These are phyloP conservation scores for Lordiphosa fenestrarum DNA, from an alignment of 2,888 invertebrate genomes.

Conservation along the genomic window DNA sequence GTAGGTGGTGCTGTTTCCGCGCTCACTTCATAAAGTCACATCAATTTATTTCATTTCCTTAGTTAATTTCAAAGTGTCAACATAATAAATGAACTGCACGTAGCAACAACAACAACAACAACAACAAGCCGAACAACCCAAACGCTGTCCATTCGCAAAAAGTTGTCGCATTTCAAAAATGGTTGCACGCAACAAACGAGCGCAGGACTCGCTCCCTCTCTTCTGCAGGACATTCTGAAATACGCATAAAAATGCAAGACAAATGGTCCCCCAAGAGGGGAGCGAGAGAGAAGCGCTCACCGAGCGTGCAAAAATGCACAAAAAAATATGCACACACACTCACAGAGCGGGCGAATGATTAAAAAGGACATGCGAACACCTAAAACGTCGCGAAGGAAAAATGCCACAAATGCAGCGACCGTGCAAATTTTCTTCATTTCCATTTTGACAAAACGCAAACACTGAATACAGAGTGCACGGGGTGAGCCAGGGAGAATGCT, in stretches of 20 bases:
- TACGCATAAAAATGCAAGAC: constrained; percentile 76
- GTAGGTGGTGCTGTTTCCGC: constrained; percentile 29
- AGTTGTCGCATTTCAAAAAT: constrained; percentile 77
- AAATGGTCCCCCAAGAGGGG: constrained; percentile 50
- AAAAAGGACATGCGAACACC: constrained; percentile 76
- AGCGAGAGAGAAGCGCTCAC: constrained; percentile 12
- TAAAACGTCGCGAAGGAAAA: constrained; percentile 69
- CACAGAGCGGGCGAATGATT: constrained; percentile 46
- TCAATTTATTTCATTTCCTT: constrained; percentile 75
- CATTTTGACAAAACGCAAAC: constrained; percentile 78
- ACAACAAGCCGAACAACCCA: constrained; percentile 12
- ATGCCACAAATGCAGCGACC: constrained; percentile 77
- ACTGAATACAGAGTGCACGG: constrained; percentile 23
- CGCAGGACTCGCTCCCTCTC: constrained; percentile 49
- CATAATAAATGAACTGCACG: constrained; percentile 76
- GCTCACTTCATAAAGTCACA: constrained; percentile 75
- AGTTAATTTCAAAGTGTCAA: constrained; percentile 76
- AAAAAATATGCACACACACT: constrained; percentile 49
- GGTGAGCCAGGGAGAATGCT: constrained; percentile 35
- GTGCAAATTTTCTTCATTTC: constrained; percentile 78
- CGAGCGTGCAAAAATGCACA: constrained; percentile 69
- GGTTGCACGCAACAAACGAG: constrained; percentile 76
- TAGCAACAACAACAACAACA: constrained; percentile 43
- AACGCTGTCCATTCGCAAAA: constrained; percentile 60
- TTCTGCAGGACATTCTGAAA: constrained; percentile 64